phyloP scores from a whole-genome alignment of 2,113 vertebrate species.

The Antechinus stuartii region DNA sequence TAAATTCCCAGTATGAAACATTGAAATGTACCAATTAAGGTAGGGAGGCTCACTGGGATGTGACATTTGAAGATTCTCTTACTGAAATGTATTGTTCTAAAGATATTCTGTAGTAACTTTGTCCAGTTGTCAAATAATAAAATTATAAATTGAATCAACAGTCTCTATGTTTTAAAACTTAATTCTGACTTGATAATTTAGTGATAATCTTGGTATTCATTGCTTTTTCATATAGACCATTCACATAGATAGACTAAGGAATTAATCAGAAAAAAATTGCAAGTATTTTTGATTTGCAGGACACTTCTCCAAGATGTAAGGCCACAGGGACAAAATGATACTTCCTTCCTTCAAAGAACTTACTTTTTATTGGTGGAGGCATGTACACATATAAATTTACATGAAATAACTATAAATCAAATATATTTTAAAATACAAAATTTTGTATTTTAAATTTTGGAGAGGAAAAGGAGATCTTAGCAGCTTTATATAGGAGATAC shows the following conservation, averaged over 20 bases:
- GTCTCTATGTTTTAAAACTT: neutral
- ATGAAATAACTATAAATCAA: neutral
- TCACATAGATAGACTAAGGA: neutral
- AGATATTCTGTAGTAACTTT: neutral
- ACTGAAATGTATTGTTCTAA: neutral
- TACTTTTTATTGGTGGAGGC: neutral
- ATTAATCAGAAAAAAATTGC: neutral
- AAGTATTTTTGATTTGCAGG: neutral
- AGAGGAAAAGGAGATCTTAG: neutral
- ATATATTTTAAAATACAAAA: neutral
- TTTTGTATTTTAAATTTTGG: neutral
- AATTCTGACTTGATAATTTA: neutral
- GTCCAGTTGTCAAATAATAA: neutral
- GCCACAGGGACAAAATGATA: neutral
- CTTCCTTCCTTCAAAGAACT: neutral
- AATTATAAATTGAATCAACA: slow-evolving; percentile 20
- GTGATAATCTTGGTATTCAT: neutral
- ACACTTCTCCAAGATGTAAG: neutral
- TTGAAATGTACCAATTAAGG: neutral
- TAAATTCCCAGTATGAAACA: neutral
- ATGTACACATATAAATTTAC: neutral
- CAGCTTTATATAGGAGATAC: neutral
- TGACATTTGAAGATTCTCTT: neutral
- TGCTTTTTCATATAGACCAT: neutral
- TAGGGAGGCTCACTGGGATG: neutral